These are phyloP conservation scores for Ormyrus pomaceus DNA, from an alignment of 2,888 invertebrate genomes.

Conservation along the genomic window DNA sequence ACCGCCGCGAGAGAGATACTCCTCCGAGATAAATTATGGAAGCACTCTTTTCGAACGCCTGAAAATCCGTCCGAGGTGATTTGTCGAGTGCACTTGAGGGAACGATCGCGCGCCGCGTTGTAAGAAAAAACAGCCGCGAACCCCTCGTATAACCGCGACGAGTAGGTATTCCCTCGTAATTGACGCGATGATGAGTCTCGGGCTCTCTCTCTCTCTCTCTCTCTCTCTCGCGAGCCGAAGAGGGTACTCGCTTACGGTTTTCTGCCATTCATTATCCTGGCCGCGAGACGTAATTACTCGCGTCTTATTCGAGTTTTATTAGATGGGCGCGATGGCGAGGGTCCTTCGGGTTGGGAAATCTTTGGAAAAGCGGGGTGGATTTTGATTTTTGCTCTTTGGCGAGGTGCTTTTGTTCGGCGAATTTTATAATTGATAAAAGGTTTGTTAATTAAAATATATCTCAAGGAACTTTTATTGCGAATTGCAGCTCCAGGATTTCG, in stretches of 20 bases:
- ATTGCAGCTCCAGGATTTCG: too few species aligned
- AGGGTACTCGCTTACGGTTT: not conserved
- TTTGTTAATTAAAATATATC: too few species aligned
- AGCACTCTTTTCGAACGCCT: not conserved
- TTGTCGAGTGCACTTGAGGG: not conserved
- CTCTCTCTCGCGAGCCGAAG: not conserved
- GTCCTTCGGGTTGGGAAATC: too few species aligned
- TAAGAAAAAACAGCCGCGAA: not conserved
- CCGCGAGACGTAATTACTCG: too few species aligned
- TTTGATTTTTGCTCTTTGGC: too few species aligned
- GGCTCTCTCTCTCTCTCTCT: not conserved
- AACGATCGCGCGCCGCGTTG: not conserved
- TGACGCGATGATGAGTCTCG: not conserved
- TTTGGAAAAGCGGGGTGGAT: too few species aligned
- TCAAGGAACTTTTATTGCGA: too few species aligned
- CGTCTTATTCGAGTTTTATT: too few species aligned
- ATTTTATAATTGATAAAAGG: too few species aligned
- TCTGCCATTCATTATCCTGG: not conserved
- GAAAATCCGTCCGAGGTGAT: constrained; percentile 2
- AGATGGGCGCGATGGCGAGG: too few species aligned
- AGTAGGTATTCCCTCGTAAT: not conserved
- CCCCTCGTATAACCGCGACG: not conserved
- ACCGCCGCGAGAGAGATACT: too few species aligned
- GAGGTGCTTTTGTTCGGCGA: too few species aligned
- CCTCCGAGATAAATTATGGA: constrained; percentile 2